Percentiles rank a stretch among this genome's conserved stretches.
Evolutionary conservation across 2,113 vertebrate species (phyloP).

Genomic region (Empidonax alnorum): DNA sequence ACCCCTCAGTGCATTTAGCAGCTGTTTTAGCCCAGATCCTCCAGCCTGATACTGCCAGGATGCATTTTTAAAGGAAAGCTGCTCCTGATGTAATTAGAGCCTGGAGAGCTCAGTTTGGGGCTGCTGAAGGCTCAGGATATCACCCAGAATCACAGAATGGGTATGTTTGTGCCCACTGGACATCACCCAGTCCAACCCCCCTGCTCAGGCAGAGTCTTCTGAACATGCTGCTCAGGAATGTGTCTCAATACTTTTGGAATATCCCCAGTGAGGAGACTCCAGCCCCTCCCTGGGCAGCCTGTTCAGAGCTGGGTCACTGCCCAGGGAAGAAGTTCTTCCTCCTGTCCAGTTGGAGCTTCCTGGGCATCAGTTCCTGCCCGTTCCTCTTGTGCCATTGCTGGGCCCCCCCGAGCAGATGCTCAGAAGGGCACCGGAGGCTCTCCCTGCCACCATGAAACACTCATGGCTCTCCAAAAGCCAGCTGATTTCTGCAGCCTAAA

Average conservation of each 20-base stretch:
- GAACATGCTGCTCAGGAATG: neutral
- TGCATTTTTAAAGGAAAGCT: neutral
- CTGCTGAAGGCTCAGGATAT: neutral
- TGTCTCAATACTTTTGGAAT: neutral
- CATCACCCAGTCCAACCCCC: neutral
- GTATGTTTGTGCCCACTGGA: neutral
- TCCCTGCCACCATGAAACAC: rapidly evolving
- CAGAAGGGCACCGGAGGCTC: neutral
- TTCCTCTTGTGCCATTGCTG: neutral
- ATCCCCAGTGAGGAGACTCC: neutral
- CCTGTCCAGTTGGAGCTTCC: neutral
- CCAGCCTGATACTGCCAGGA: neutral
- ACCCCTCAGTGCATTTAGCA: neutral
- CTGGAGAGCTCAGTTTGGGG: neutral
- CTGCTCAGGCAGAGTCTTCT: neutral
- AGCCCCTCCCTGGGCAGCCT: neutral
- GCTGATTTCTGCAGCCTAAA: neutral
- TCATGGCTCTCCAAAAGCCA: neutral
- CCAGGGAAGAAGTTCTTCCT: neutral
- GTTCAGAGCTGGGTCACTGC: neutral
- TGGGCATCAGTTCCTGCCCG: neutral
- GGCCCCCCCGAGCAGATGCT: neutral
- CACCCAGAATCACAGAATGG: neutral
- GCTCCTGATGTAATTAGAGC: neutral
- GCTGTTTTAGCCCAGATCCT: neutral